These are phyloP conservation scores for Lucilia sericata DNA, from an alignment of 1,140 invertebrate species.

Conservation along the genomic window DNA sequence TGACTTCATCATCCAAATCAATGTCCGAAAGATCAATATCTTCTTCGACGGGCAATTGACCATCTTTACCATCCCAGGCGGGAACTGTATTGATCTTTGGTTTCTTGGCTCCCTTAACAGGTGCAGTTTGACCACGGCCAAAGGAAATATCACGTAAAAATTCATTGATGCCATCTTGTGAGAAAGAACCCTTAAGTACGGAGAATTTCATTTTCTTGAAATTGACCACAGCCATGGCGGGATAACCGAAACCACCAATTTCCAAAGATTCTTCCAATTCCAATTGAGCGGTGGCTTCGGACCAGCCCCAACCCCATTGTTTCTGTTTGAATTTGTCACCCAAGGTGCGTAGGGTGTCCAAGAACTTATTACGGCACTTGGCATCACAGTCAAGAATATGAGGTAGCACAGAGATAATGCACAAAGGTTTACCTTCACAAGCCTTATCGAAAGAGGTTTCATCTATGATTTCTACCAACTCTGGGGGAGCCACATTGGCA, in stretches of 20 bases:
- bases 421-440: slow-evolving; percentile 90
- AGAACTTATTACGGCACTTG: slow-evolving; percentile 91
- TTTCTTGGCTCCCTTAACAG: slow-evolving; percentile 86
- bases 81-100: slow-evolving; percentile 81
- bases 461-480: slow-evolving; percentile 80
- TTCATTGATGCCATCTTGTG: slow-evolving; percentile 92
- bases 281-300: slow-evolving; percentile 88
- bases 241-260: slow-evolving; percentile 93
- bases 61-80: slow-evolving; percentile 98
- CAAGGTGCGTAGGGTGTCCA: slow-evolving; percentile 80
- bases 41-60: slow-evolving; percentile 87
- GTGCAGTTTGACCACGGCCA: slow-evolving; percentile 92
- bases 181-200: slow-evolving; percentile 93
- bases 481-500: slow-evolving; percentile 90
- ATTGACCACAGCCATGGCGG: slow-evolving; percentile 96
- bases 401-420: slow-evolving; percentile 93
- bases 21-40: slow-evolving; percentile 94
- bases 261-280: slow-evolving; percentile 90
- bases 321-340: slow-evolving; percentile 96
- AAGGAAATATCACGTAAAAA: slow-evolving; percentile 95
- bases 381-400: slow-evolving; percentile 98
- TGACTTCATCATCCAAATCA: slow-evolving; percentile 86
- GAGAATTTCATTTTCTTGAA: slow-evolving; percentile 98
- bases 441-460: slow-evolving; percentile 77
- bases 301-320: slow-evolving; percentile 98